Conservation (phyloP, 2,888 invertebrate species). For the Ophion ellenae region DNA sequence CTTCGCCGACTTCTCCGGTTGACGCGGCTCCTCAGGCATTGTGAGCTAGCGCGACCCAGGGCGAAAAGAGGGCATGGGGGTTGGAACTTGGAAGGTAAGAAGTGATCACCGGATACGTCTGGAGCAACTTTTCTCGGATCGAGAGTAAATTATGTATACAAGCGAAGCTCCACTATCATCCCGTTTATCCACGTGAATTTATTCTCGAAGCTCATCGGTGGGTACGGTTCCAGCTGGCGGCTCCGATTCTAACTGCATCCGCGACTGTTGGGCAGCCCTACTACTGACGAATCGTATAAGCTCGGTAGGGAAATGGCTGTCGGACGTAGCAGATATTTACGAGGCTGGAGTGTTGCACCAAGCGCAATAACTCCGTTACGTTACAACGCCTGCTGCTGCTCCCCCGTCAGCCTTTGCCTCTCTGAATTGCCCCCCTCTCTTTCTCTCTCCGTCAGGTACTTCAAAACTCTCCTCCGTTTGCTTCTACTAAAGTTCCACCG, state of each 20-base stretch:
- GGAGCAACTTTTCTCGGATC: constrained; percentile 76
- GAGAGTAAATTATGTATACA: constrained; percentile 77
- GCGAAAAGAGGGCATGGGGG: background rate
- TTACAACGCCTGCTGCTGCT: constrained; percentile 56
- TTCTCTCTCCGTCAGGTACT: constrained; percentile 9
- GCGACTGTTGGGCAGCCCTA: constrained; percentile 37
- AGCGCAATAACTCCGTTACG: constrained; percentile 64
- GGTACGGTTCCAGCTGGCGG: constrained; percentile 43
- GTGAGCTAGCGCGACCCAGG: background rate
- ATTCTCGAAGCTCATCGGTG: constrained; percentile 22
- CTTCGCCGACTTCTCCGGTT: background rate
- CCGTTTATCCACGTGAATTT: constrained; percentile 18
- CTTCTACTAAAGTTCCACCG: constrained; percentile 13
- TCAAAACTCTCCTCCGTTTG: background rate
- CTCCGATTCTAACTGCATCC: constrained; percentile 52
- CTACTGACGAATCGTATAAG: constrained; percentile 19
- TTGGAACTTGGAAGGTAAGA: constrained; percentile 67
- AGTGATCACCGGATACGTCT: constrained; percentile 71
- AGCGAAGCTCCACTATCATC: constrained; percentile 65
- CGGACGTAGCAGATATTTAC: constrained; percentile 61
- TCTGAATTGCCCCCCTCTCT: background rate
- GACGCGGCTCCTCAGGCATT: background rate
- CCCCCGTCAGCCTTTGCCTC: background rate
- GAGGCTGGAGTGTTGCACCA: constrained; percentile 56
- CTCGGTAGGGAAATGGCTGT: constrained; percentile 49